Conservation (phyloP, 2,888 invertebrate species). For the Willowsia nigromaculata region DNA sequence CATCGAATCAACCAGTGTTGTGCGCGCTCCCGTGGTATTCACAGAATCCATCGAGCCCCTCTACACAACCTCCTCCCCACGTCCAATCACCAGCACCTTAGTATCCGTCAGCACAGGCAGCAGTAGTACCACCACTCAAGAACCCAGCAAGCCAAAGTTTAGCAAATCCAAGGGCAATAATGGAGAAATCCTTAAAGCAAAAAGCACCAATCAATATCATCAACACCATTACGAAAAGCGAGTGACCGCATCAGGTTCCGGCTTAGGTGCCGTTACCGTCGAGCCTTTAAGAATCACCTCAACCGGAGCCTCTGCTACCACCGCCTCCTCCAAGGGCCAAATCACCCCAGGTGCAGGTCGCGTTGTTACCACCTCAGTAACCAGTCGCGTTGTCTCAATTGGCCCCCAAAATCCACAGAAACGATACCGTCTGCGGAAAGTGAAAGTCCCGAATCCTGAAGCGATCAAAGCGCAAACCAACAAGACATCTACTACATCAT, state of each 20-base stretch:
- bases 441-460: conserved; percentile 72
- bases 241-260: conserved; percentile 60
- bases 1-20: conserved; percentile 43
- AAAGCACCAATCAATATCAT: background rate
- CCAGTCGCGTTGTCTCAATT: conserved; percentile 67
- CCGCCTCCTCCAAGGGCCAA: background rate
- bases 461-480: conserved; percentile 34
- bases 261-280: conserved; percentile 32
- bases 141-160: conserved; percentile 43
- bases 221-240: conserved; percentile 44
- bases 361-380: conserved; percentile 66
- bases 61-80: conserved; percentile 30
- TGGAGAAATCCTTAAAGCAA: conserved; percentile 35
- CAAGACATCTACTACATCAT: background rate
- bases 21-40: conserved; percentile 56
- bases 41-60: conserved; percentile 40
- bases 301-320: background rate
- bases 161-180: conserved; percentile 40
- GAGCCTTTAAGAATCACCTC: conserved; percentile 43
- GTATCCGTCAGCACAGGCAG: conserved; percentile 42
- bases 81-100: conserved; percentile 30
- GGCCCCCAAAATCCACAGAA: conserved; percentile 58
- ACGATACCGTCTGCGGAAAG: conserved; percentile 66
- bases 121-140: conserved; percentile 54
- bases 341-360: conserved; percentile 49